Evolutionary conservation across 2,888 invertebrate species (phyloP).

Genomic region (Acrocyrtus sp.): DNA sequence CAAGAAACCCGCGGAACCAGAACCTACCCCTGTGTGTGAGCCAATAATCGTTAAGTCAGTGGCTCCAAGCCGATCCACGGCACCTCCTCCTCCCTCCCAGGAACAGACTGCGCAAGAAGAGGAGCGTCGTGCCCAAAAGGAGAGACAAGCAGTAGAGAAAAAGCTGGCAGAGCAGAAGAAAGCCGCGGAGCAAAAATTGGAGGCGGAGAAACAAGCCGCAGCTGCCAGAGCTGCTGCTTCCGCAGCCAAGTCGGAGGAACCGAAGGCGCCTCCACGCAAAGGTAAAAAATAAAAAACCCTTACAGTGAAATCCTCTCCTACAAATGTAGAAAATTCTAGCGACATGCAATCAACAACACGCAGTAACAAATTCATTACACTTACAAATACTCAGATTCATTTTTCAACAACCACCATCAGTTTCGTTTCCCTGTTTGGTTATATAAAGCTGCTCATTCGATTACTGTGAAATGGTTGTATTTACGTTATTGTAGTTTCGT

Average conservation of each 20-base stretch:
- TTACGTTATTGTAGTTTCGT: no score
- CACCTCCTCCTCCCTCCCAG: no score
- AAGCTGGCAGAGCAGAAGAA: constrained; percentile 61
- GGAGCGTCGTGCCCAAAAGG: constrained; percentile 44
- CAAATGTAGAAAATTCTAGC: constrained; percentile 3
- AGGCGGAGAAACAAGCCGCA: constrained; percentile 56
- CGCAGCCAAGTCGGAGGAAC: constrained; percentile 41
- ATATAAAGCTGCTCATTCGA: no score
- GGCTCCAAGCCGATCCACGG: constrained; percentile 1
- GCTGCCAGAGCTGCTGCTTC: constrained; percentile 56
- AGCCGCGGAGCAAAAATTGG: constrained; percentile 60
- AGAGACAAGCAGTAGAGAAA: constrained; percentile 59
- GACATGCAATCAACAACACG: no score
- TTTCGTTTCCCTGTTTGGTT: no score
- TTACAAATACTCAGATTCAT: no score
- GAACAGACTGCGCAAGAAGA: constrained; percentile 48
- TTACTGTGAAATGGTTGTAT: no score
- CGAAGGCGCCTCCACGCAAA: constrained; percentile 48
- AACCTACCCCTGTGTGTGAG: constrained; percentile 19
- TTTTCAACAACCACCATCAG: no score
- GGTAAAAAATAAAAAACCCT: constrained; percentile 50
- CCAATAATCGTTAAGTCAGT: neutral
- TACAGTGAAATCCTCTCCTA: constrained; percentile 21
- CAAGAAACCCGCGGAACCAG: constrained; percentile 6
- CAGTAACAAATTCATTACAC: no score